Base-by-base conservation (phyloP, 2,888 invertebrate species). In the Tuta absoluta region DNA sequence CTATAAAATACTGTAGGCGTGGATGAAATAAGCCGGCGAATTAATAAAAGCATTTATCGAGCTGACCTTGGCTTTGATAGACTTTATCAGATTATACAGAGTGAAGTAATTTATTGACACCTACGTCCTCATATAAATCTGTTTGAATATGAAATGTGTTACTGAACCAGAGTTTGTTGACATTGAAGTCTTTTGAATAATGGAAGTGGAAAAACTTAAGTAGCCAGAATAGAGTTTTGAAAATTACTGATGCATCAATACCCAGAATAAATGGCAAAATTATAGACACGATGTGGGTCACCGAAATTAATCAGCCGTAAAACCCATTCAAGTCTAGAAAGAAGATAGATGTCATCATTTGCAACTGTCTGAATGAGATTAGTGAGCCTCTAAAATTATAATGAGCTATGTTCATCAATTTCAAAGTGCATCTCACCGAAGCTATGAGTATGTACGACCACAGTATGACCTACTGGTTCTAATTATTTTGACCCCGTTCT, bases 401-500 rank as follows among this genome's bases (percentile, higher is more conserved):
- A 60, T 60, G 56, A 56, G 14, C 17, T 56, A 17, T 41, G 14
- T 41, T 59, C 48, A 62, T 49, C 62, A 33, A 51, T 51, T 62
- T 51, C 19, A 49, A 38, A 51, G 23, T 56, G 28, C 33, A 21
- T 63, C 56, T 41, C 33, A 33, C 33, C 33, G 33, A 33, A 33
- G 33, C 10, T 33, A 10, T 33, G 33, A 33, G 8, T 33, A n/a
- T n/a, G n/a, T n/a, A 33, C 33, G 17, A 48, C 41, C 14, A 41
- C 41, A 45, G 51, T 49, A n/a, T 49, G 57, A 48, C 62, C 51
- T 63, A 63, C 37, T 37, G 41, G 53, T 60, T 61, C 48, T 64
- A 67, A 62, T 62, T 19, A 51, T 62, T 67, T 68, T 72, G 67
- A 63, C 71, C 68, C 66, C 69, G 72, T 69, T 74, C 73, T 70